Percentiles rank a stretch among this genome's conserved stretches.
Evolutionary conservation across 2,888 invertebrate genomes (phyloP).

Genomic region (Lamproptera curius): DNA sequence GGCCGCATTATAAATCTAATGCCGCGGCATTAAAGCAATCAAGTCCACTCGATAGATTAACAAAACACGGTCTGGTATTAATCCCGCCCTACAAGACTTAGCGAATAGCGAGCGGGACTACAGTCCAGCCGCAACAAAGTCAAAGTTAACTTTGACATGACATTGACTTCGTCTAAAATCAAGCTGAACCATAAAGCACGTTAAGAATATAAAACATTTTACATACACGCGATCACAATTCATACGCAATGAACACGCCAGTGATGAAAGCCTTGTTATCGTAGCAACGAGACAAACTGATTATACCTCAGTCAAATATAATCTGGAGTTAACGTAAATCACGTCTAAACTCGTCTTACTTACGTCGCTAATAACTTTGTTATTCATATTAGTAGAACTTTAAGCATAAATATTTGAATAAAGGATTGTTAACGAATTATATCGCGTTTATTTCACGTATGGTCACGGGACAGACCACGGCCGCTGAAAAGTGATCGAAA

Average conservation of each 20-base stretch:
- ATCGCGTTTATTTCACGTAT: not conserved
- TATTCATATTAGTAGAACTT: no score
- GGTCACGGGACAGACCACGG: not conserved
- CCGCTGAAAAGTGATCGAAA: no score
- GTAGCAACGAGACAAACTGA: not conserved
- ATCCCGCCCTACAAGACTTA: constrained; percentile 4
- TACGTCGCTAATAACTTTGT: not conserved
- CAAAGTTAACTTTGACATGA: no score
- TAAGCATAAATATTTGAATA: no score
- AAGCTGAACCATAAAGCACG: constrained; percentile 9
- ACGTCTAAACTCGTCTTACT: not conserved
- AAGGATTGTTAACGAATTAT: no score
- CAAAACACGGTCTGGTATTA: constrained; percentile 7
- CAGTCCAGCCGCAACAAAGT: no score
- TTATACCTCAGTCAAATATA: not conserved
- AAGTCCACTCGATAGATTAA: constrained; percentile 10
- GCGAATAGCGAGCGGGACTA: not conserved
- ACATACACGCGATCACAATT: not conserved
- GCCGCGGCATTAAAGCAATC: not conserved
- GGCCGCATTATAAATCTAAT: constrained; percentile 11
- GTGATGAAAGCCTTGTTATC: not conserved
- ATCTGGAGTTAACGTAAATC: not conserved
- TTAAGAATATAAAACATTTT: constrained; percentile 12
- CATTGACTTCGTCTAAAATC: constrained; percentile 13
- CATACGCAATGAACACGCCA: not conserved